Evolutionary conservation across 1,140 invertebrate genomes (phyloP), one percentile per base, ranked within the genome.

Genomic region (Rhagoletis pomonella): DNA sequence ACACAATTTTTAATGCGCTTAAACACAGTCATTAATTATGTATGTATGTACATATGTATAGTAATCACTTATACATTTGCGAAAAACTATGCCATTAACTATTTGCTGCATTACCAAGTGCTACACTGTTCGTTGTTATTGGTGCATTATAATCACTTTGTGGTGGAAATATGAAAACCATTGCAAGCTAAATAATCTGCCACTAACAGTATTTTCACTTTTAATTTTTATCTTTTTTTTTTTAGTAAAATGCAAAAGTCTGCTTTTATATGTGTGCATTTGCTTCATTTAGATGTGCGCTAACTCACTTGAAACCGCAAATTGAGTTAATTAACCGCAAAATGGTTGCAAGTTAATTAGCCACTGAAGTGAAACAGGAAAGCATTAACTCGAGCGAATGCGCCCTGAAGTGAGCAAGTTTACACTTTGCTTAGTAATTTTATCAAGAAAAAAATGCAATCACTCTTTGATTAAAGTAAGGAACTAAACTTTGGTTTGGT

Each of bases 321-420:
- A 19, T 81, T 5, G n/a, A 58, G 47, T 58, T 81, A 81, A 81
- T 81, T 81, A 81, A 81, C 73, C 73, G 42, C 73, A 81, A 19
- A 47, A 73, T 47, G 17, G 50, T 55, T 29, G 50, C 47, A 9
- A 50, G 17, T 29, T 81, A 81, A 81, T 81, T 81, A 81, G 73
- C n/a, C 73, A 10, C 44, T 58, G 17, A 19, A 55, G n/a, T 55
- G 55, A 44, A 0, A 4, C 3, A 19, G 50, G 9, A 58, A 55
- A 81, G 4, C n/a, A 6, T n/a, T 29, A 50, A 55, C 55, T 81
- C 73, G 55, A 19, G 17, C 6, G 7, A n/a, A 81, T 29, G 6
- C 73, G 73, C 73, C 73, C 55, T 55, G 10, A 81, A 55, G 73
- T 81, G 55, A 17, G 7, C 73, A 29, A 29, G 29, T 29, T 29